phyloP scores from a whole-genome alignment of 1,140 invertebrate species.

The Drosophila nasuta region DNA sequence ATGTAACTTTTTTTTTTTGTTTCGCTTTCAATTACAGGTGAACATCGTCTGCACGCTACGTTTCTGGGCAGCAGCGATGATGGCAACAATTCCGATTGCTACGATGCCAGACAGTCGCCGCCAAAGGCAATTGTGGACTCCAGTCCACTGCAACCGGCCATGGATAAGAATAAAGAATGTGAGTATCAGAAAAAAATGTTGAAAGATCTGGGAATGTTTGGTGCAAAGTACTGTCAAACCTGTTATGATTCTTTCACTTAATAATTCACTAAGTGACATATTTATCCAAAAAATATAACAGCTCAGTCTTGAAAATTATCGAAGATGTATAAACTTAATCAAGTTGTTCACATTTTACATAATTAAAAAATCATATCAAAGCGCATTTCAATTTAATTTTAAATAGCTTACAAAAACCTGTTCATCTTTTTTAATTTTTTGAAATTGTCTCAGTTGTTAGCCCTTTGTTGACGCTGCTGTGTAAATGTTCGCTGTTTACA shows the following conservation, averaged over 20 bases:
- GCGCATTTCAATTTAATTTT: not conserved
- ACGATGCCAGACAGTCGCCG: slow-evolving; percentile 88
- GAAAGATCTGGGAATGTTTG: too few relatives aligned
- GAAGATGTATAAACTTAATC: too few relatives aligned
- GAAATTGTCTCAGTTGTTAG: not conserved
- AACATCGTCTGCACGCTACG: slow-evolving; percentile 79
- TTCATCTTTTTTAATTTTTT: not conserved
- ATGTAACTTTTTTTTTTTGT: not conserved
- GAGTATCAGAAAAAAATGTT: slow-evolving; percentile 85
- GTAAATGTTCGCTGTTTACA: slow-evolving; percentile 56
- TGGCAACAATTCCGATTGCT: slow-evolving; percentile 83
- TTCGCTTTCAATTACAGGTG: slow-evolving; percentile 48
- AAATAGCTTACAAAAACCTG: not conserved
- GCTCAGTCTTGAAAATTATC: not conserved
- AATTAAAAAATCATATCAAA: not conserved
- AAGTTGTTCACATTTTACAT: not conserved
- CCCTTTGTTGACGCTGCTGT: slow-evolving; percentile 23
- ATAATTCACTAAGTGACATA: too few relatives aligned
- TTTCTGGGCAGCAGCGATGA: slow-evolving; percentile 82
- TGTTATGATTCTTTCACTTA: too few relatives aligned
- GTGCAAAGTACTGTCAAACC: too few relatives aligned
- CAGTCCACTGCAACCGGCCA: slow-evolving; percentile 94
- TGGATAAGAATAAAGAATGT: slow-evolving; percentile 99
- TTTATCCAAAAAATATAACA: not conserved
- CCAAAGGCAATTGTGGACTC: slow-evolving; percentile 97